Percentiles rank a stretch among this genome's conserved stretches.
These are phyloP conservation scores for Lineus longissimus DNA, from an alignment of 1,140 invertebrate genomes.

Conservation along the genomic window DNA sequence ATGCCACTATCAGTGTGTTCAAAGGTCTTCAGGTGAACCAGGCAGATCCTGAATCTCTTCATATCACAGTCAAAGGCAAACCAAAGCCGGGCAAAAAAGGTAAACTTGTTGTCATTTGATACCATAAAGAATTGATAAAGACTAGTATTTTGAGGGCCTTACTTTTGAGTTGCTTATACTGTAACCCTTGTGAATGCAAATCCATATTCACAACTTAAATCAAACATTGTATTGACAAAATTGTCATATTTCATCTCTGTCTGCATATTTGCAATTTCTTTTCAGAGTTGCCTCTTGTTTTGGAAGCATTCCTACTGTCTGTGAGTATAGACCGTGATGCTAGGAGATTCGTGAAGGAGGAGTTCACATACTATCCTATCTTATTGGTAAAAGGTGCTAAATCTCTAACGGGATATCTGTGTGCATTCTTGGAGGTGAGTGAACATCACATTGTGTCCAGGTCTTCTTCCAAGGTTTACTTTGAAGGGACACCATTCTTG, in stretches of 20 bases:
- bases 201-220: no score
- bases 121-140: no score
- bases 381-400: constrained; percentile 17
- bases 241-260: no score
- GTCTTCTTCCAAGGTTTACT: no score
- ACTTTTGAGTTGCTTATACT: no score
- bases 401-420: no score
- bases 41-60: constrained; percentile 26
- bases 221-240: no score
- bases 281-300: constrained; percentile 7
- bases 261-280: no score
- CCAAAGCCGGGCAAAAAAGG: constrained; percentile 14
- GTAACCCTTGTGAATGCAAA: no score
- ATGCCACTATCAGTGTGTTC: constrained; percentile 20
- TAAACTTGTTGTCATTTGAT: background rate
- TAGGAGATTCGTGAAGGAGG: background rate
- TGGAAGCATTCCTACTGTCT: constrained; percentile 21
- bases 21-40: constrained; percentile 18
- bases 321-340: constrained; percentile 21
- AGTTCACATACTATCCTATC: constrained; percentile 25
- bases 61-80: constrained; percentile 26
- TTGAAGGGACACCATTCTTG: no score
- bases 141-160: no score
- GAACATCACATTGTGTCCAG: no score
- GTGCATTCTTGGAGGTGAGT: background rate